Base-by-base conservation (phyloP, 2,797 vertebrate species). In the Scolopax rusticola region DNA sequence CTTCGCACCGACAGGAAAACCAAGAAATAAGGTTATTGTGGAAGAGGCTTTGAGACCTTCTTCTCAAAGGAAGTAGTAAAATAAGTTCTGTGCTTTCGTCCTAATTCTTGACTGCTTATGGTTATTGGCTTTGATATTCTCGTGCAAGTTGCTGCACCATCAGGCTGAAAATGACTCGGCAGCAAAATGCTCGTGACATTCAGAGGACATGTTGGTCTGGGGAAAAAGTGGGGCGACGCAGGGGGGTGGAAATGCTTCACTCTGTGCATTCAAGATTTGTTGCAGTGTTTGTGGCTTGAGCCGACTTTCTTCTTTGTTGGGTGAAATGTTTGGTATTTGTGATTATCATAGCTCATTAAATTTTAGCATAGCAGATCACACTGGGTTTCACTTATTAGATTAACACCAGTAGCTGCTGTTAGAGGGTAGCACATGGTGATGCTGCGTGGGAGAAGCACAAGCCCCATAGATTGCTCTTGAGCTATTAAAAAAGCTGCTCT, bases 61-160 rank as follows among this genome's bases (percentile, higher is more conserved):
- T 91, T 86, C 76, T 87, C 70, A 51, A 84, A 90, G 64, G 78
- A 65, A 95, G 87, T 47, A 84, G 32, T 85, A 82, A 89, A 90
- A 56, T 40, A 85, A 91, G 12, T 63, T 79, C 27, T 74, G 17
- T 11, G 12, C 28, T 86, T 85, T 54, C 9, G 40, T 51, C 48
- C 60, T 59, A 40, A 50, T 73, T 90, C 75, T 68, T 59, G 40
- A 43, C 59, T 68, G 70, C 75, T 73, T 77, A 53, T 80, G 68
- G 63, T 75, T 84, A 47, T 17, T 54, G 21, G 50, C 54, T 85
- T 90, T 81, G 54, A 36, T 75, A 41, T n/a, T 75, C 54, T 77
- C 5, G 0, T 59, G 80, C 53, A 76, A 71, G 48, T 53, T 43
- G 28, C 70, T 73, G 38, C 32, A 21, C 30, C 28, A 11, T 32